Base-by-base conservation (phyloP, 2,113 vertebrate species). In the Sisor rabdophorus region DNA sequence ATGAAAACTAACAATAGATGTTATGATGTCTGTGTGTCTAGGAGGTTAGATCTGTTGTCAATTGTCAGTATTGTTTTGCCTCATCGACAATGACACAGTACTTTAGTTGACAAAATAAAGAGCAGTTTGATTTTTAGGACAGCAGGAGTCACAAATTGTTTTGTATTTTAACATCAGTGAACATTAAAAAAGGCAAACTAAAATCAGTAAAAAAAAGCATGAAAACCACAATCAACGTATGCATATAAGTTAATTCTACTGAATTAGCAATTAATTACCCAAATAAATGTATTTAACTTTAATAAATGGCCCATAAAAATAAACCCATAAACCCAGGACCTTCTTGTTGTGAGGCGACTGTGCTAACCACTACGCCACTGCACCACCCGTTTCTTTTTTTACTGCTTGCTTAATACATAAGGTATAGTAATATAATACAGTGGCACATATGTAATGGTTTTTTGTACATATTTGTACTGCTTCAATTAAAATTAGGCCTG, bases 41-140 rank as follows among this genome's bases (percentile, higher is more conserved):
- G 65, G 24, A 52, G 24, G 64, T 68, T 50, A 24, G 22, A 26
- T 50, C 44, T 67, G 22, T 52, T 50, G 44, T 50, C 24, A 26
- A 48, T 50, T 48, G 24, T 68, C 65, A 48, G 7, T 44, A 22
- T 17, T 44, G 36, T 47, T 20, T 15, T 44, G 7, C n/a, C 11
- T 36, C 63, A 65, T 65, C 36, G n/a, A 24, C 44, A 68, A 19
- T 68, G 65, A 68, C 44, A 12, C 47, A 52, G 65, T 24, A 28
- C 24, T 52, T 48, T 67, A 48, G 47, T 17, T 52, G 63, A 47
- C 16, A 15, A 13, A 65, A 65, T 15, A 68, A 52, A 50, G 48
- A 69, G 24, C 65, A 69, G 24, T 52, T 9, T 26, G 15, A 30
- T 69, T 69, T 69, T 20, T 11, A 10, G 20, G 36, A 67, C 63